Base-by-base conservation (phyloP, 2,113 vertebrate species). In the Eonycteris spelaea region DNA sequence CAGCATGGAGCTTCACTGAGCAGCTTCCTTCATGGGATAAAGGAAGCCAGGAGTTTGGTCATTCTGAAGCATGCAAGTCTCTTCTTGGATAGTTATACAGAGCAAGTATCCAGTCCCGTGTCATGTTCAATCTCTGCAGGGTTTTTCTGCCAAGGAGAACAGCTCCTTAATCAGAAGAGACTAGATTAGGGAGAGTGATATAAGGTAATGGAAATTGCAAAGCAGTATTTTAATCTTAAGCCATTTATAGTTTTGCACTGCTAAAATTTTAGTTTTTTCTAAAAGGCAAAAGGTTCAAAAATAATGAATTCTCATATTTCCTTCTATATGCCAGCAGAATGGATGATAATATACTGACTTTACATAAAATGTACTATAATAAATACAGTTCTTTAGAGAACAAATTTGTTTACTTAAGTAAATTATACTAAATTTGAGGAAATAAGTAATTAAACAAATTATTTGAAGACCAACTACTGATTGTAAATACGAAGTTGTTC, bases 1-100 rank as follows among this genome's bases (percentile, higher is more conserved):
- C 99, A 99, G 98, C 99, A 99, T 90, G 98, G 99, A 67, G 98
- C 99, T 98, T 99, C 99, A 78, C 98, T 99, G 93, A 99, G 99
- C 84, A 98, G 98, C 93, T 99, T 99, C 98, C 98, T 99, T 97
- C 99, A 98, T 6, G 99, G 99, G 15, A 97, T 97, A 61, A 99
- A 99, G 63, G 99, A 99, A 79, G 98, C 99, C 92, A 98, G 98
- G 92, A 99, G 97, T 87, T 98, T 99, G 98, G 99, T 99, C 90
- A 98, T 99, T 95, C 98, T 99, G 95, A 99, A 99, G 97, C 98
- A 99, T 96, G 96, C 98, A 63, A 96, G 96, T 97, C 98, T 99
- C 97, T 99, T 99, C 98, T 98, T 99, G 96, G 99, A 99, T 98
- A 99, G 98, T 38, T 99, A 99, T 95, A 98, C 98, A 57, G 99